phyloP scores from a whole-genome alignment of 1,140 invertebrate genomes.

The Heterodera schachtii region DNA sequence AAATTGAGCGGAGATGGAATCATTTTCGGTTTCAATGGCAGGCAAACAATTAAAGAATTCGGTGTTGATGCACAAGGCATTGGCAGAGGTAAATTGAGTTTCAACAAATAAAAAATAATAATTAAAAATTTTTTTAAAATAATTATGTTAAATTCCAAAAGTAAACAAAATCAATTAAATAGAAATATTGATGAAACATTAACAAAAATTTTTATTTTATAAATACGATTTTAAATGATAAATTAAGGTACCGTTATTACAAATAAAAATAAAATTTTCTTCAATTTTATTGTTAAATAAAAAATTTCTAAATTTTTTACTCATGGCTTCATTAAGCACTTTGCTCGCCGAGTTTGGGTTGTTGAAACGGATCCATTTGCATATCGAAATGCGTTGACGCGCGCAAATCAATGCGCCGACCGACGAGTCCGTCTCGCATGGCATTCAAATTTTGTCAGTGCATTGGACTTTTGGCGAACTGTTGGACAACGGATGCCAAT shows the following conservation, averaged over 20 bases:
- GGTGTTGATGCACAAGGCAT: slow-evolving; percentile 53
- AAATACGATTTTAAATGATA: too few species aligned
- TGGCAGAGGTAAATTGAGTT: slow-evolving; percentile 40
- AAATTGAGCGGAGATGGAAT: not conserved
- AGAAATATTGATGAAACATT: not conserved
- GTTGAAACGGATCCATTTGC: slow-evolving; percentile 56
- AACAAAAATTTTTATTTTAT: too few species aligned
- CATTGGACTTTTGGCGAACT: slow-evolving; percentile 50
- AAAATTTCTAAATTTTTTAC: not conserved
- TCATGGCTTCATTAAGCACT: slow-evolving; percentile 38
- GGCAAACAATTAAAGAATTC: slow-evolving; percentile 36
- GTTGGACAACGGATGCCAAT: slow-evolving; percentile 32
- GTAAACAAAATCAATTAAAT: slow-evolving; percentile 33
- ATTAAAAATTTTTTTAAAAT: too few species aligned
- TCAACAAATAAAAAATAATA: too few species aligned
- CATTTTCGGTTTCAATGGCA: slow-evolving; percentile 46
- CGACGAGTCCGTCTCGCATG: slow-evolving; percentile 42
- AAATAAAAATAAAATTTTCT: slow-evolving; percentile 28
- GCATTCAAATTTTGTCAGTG: slow-evolving; percentile 33
- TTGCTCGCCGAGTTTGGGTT: slow-evolving; percentile 55
- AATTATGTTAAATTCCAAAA: not conserved
- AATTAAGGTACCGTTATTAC: too few species aligned
- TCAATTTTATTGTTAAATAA: too few species aligned
- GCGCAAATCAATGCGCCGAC: slow-evolving; percentile 53
- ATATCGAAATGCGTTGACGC: slow-evolving; percentile 57